These are phyloP conservation scores for Exaiptasia diaphana DNA, from an alignment of 64 coral and sea anemone species.

Conservation along the genomic window DNA sequence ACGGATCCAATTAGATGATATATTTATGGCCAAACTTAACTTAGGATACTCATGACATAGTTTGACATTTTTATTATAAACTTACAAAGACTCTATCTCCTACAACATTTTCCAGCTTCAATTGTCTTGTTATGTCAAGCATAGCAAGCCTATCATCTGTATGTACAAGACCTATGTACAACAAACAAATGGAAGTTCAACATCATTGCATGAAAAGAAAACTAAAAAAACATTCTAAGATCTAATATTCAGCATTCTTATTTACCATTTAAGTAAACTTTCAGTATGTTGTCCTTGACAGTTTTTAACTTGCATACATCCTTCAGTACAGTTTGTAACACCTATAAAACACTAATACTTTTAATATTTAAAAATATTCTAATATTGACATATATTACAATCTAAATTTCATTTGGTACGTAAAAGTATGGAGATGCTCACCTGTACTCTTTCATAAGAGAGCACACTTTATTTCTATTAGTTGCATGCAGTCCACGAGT, in stretches of 20 bases:
- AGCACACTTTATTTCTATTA: too few relatives aligned
- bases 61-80: not conserved
- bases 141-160: constrained; percentile 89
- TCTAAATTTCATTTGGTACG: not conserved
- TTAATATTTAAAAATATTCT: not conserved
- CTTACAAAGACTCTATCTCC: constrained; percentile 98
- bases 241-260: too few relatives aligned
- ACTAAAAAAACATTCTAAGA: not conserved
- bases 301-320: constrained; percentile 70
- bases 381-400: not conserved
- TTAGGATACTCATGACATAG: too few relatives aligned
- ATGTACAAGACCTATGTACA: constrained; percentile 78
- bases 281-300: constrained; percentile 48
- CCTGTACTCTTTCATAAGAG: too few relatives aligned
- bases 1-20: too few relatives aligned
- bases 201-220: not conserved
- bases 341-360: constrained; percentile 10
- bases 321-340: constrained; percentile 65
- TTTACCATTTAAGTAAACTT: constrained; percentile 87
- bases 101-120: constrained; percentile 90
- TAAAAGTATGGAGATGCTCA: too few relatives aligned
- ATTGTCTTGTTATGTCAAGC: constrained; percentile 87
- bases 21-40: too few relatives aligned
- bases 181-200: not conserved
- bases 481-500: too few relatives aligned